These are phyloP conservation scores for Formica exsecta DNA, from an alignment of 1,140 invertebrate genomes.

Conservation along the genomic window DNA sequence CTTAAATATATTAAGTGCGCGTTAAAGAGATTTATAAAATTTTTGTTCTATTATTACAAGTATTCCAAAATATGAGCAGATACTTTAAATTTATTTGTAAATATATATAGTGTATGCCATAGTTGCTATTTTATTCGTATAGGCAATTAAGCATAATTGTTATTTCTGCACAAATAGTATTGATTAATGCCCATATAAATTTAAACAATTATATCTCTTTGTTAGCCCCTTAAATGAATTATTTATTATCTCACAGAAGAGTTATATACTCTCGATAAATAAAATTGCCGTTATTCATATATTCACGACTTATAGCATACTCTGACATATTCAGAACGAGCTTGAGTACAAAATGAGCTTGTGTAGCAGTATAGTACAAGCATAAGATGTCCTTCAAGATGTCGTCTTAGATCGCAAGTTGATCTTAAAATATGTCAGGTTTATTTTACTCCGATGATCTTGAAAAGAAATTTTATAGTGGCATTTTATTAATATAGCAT, in stretches of 20 bases:
- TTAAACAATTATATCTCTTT: background rate
- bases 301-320: constrained; percentile 30
- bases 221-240: constrained; percentile 9
- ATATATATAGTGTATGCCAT: background rate
- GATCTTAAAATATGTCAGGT: constrained; percentile 43
- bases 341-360: constrained; percentile 29
- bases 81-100: background rate
- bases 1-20: background rate
- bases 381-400: constrained; percentile 44
- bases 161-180: constrained; percentile 15
- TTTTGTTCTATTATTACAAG: background rate
- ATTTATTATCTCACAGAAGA: constrained; percentile 5
- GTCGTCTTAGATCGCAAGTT: constrained; percentile 35
- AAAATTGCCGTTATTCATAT: constrained; percentile 45
- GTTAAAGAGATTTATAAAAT: background rate
- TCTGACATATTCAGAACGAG: constrained; percentile 28
- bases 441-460: constrained; percentile 21
- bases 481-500: background rate
- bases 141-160: constrained; percentile 21
- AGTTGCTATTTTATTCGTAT: background rate
- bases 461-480: constrained; percentile 23
- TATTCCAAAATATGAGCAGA: background rate
- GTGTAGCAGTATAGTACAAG: constrained; percentile 15
- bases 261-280: constrained; percentile 29
- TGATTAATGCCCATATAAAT: background rate